Conservation (phyloP, 2,888 invertebrate genomes). For the Troides helena region DNA sequence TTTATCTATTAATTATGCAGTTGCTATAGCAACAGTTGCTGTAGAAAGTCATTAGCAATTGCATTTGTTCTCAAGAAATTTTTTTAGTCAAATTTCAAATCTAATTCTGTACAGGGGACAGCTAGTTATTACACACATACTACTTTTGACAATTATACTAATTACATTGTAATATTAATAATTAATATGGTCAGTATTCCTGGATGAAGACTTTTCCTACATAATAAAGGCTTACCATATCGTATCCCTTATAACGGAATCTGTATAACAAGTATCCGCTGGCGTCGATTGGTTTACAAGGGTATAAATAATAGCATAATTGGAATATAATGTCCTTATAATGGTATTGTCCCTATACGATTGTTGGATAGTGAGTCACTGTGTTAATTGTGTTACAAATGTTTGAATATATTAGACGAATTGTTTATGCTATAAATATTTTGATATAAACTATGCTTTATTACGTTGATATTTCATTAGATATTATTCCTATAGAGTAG, state of each 20-base stretch:
- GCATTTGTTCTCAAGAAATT: too few species aligned
- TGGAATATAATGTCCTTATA: slow-evolving; percentile 26
- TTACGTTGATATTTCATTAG: background rate
- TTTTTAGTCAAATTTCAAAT: too few species aligned
- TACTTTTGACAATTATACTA: too few species aligned
- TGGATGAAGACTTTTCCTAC: too few species aligned
- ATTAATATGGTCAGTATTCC: too few species aligned
- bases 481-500: background rate
- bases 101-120: too few species aligned
- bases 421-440: slow-evolving; percentile 16
- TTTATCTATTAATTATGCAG: too few species aligned
- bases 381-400: slow-evolving; percentile 20
- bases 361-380: slow-evolving; percentile 22
- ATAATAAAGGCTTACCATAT: too few species aligned
- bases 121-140: too few species aligned
- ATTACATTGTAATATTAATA: too few species aligned
- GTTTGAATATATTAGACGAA: slow-evolving; percentile 26
- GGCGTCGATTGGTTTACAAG: slow-evolving; percentile 25
- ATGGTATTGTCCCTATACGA: slow-evolving; percentile 21
- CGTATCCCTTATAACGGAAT: background rate
- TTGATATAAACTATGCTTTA: slow-evolving; percentile 1
- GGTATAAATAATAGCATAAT: slow-evolving; percentile 26
- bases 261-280: background rate
- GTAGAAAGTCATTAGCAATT: too few species aligned
- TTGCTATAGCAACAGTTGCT: too few species aligned